Percentiles rank a stretch among this genome's conserved stretches.
These are phyloP conservation scores for Mustela nigripes DNA, from an alignment of 2,113 vertebrate genomes.

Conservation along the genomic window DNA sequence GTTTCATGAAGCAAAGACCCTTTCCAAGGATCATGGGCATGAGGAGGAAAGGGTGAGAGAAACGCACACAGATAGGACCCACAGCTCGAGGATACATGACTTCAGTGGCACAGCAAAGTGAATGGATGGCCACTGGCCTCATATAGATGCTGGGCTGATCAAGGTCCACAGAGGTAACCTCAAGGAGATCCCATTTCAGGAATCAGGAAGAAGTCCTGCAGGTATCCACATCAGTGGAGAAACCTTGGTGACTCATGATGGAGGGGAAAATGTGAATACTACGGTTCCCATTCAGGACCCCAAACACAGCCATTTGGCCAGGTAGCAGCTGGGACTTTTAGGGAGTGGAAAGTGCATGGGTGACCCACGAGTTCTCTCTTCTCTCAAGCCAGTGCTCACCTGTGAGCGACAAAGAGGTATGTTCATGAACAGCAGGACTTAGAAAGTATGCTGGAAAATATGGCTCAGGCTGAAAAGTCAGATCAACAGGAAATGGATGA, in stretches of 20 bases:
- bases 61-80: fast-evolving
- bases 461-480: neutral
- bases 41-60: neutral
- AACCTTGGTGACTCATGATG: fast-evolving
- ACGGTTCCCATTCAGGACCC: fast-evolving
- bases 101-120: neutral
- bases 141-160: fast-evolving
- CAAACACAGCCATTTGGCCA: fast-evolving
- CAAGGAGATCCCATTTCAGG: fast-evolving
- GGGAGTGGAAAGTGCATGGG: no score
- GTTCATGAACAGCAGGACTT: neutral
- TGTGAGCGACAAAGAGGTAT: neutral
- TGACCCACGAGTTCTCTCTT: neutral
- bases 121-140: fast-evolving
- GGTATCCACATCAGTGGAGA: no score
- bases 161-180: no score
- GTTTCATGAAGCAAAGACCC: neutral
- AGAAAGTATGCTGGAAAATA: neutral
- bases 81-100: fast-evolving
- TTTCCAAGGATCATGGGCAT: neutral
- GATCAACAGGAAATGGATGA: neutral
- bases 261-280: fast-evolving
- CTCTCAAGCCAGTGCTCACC: neutral
- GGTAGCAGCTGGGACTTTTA: neutral
- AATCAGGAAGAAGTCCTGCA: no score